These are phyloP conservation scores for Oreotrochilus melanogaster DNA, from an alignment of 2,113 vertebrate genomes.

Conservation along the genomic window DNA sequence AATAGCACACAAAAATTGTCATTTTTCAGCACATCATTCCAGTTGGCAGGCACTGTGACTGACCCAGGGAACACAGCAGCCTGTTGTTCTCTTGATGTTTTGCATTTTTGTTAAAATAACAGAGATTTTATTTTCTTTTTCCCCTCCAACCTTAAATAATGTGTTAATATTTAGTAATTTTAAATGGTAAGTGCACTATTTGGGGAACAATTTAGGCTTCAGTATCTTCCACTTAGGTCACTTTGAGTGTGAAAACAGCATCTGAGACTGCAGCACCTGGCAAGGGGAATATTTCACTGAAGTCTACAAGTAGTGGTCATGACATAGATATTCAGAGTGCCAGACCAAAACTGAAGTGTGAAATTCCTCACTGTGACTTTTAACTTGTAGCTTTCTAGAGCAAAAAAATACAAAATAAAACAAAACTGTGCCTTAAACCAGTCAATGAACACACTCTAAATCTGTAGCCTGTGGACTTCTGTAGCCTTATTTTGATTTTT, in stretches of 20 bases:
- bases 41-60: not conserved
- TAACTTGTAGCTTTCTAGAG: constrained; percentile 50
- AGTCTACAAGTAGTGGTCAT: not conserved
- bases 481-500: constrained; percentile 33
- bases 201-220: not conserved
- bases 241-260: not conserved
- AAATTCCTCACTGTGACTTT: constrained; percentile 72
- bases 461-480: constrained; percentile 27
- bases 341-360: constrained; percentile 60
- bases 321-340: not conserved
- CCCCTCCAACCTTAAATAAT: not conserved
- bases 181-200: not conserved
- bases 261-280: not conserved
- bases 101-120: not conserved
- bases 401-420: not conserved
- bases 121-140: not conserved
- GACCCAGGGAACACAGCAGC: not conserved
- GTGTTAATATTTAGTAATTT: not conserved
- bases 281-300: constrained; percentile 14
- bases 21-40: not conserved
- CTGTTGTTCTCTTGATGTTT: not conserved
- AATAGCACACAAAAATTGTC: not conserved
- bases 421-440: constrained; percentile 73
- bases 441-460: constrained; percentile 5
- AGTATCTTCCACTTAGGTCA: constrained; percentile 1